phyloP scores from a whole-genome alignment of 2,113 vertebrate species.

The Perca flavescens region DNA sequence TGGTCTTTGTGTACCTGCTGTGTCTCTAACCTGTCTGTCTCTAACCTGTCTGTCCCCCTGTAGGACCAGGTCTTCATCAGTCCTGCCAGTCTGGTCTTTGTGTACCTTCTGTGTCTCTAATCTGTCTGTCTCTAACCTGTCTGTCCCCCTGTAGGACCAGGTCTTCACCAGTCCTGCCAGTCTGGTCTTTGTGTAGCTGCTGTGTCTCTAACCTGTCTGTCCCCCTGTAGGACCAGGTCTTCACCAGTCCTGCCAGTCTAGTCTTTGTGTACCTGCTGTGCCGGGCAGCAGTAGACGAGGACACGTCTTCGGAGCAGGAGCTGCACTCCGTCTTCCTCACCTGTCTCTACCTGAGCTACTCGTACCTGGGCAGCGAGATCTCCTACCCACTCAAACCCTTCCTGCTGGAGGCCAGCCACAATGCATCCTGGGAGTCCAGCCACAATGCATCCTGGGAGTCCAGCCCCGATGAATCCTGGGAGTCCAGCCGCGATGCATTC shows the following conservation, averaged over 20 bases:
- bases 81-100: too few relatives aligned
- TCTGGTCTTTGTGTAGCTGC: too few relatives aligned
- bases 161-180: too few relatives aligned
- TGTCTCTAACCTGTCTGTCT: too few relatives aligned
- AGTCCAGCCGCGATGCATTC: conserved; percentile 77
- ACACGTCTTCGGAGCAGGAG: conserved; percentile 89
- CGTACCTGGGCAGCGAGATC: conserved; percentile 96
- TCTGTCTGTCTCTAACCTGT: too few relatives aligned
- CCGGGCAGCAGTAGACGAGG: conserved; percentile 91
- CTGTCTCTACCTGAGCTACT: conserved; percentile 95
- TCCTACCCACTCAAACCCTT: conserved; percentile 96
- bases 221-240: conserved; percentile 89
- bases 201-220: background rate
- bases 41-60: conserved; percentile 56
- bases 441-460: too few relatives aligned
- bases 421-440: conserved; percentile 64
- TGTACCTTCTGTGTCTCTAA: too few relatives aligned
- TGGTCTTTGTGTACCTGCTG: too few relatives aligned
- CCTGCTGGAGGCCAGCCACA: conserved; percentile 92
- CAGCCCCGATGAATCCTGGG: conserved; percentile 85
- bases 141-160: too few relatives aligned
- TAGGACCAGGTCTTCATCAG: too few relatives aligned
- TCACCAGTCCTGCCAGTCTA: conserved; percentile 93
- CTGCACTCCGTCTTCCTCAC: conserved; percentile 93
- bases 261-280: conserved; percentile 95